Evolutionary conservation across 2,797 vertebrate species (phyloP), one percentile per base, ranked within the genome.

Genomic region (Huso huso): DNA sequence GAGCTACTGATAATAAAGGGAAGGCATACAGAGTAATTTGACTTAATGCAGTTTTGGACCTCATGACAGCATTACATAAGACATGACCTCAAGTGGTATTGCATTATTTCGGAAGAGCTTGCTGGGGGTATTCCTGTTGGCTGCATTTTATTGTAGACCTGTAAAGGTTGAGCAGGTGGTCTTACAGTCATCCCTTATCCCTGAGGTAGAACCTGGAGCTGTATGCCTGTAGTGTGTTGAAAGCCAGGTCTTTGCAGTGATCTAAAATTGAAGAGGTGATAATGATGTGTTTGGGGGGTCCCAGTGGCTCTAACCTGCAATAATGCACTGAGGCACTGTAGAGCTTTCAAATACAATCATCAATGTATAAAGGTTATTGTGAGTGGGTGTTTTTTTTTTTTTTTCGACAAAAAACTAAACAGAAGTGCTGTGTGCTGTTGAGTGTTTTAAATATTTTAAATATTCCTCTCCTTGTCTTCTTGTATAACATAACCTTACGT

Each of bases 401-500:
- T 37, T 37, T 37, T 37, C 23, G 4, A 37, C 23, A 37, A 37
- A 37, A 37, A 37, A 37, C 23, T 37, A 37, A 37, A 37, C 23
- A 37, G 23, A 3, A 37, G 23, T 37, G 23, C 4, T 37, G 23
- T 37, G 23, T 37, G 23, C 23, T 37, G 23, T 37, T 37, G 23
- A 37, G 23, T 37, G 2, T 37, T 37, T 37, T 37, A 37, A 37
- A 37, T 37, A 37, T 8, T 65, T 66, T 1, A 65, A 70, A 71
- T 76, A 62, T 58, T 61, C 69, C 63, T 15, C 60, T 37, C 62
- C 65, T 65, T 7, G 6, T 15, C 60, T 37, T 68, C 65, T 65
- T 7, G 6, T 12, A 66, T 86, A 82, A 83, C 63, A 3, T 84
- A 86, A 86, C 62, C 60, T 86, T 83, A 82, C 67, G 65, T 87